These are phyloP conservation scores for Lerista edwardsae DNA, from an alignment of 2,797 vertebrate genomes.

Conservation along the genomic window DNA sequence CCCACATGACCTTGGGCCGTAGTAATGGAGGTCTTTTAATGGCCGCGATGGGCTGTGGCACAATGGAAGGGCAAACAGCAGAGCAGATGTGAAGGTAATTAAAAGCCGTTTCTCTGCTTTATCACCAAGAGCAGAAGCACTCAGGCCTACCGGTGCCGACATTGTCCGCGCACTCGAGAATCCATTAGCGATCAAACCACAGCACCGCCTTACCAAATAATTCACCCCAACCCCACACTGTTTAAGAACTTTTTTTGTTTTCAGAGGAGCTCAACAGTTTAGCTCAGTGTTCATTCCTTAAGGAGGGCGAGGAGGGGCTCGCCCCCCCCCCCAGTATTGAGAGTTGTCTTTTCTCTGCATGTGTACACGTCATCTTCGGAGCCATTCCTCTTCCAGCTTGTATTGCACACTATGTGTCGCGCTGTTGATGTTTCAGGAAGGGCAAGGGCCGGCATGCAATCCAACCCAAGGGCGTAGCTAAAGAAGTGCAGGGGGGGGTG, in stretches of 20 bases:
- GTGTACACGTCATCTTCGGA: neutral
- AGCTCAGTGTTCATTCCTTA: neutral
- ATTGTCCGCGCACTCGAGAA: neutral
- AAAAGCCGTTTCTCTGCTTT: accelerated
- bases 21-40: neutral
- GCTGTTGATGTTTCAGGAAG: neutral
- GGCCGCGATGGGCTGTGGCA: accelerated
- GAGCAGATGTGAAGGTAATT: neutral
- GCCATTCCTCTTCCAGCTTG: neutral
- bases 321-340: too few relatives aligned
- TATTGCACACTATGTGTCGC: neutral
- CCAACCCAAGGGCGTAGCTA: neutral
- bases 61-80: accelerated
- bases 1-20: neutral
- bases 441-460: neutral
- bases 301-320: too few relatives aligned
- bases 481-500: too few relatives aligned
- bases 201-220: neutral
- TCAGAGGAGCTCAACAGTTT: neutral
- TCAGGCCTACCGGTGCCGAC: neutral
- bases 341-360: neutral
- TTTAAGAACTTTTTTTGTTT: neutral
- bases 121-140: accelerated
- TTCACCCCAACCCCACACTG: neutral
- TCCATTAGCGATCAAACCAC: neutral